These are phyloP conservation scores for Papilio polyxenes DNA, from an alignment of 1,140 invertebrate genomes.

Conservation along the genomic window DNA sequence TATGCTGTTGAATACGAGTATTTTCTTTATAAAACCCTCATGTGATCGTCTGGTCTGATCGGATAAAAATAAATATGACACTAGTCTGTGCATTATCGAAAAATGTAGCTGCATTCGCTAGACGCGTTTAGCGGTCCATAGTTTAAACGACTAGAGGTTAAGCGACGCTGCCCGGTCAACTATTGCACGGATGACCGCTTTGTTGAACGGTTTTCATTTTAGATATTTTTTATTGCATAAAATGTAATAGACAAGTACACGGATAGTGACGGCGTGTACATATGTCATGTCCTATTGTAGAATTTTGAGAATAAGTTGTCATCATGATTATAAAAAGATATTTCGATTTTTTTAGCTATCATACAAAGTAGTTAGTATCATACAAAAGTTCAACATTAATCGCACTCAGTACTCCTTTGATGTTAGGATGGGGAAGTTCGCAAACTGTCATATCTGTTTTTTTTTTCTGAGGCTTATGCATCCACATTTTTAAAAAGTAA, in stretches of 20 bases:
- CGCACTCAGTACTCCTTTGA: too few species aligned
- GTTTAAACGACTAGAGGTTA: slow-evolving; percentile 23
- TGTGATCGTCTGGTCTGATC: slow-evolving; percentile 13
- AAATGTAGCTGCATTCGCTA: slow-evolving; percentile 21
- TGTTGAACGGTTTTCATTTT: neutral
- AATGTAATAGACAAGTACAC: neutral
- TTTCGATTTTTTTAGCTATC: too few species aligned
- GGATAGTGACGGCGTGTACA: neutral
- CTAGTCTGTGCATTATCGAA: neutral
- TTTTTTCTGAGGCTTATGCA: too few species aligned
- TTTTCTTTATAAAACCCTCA: neutral
- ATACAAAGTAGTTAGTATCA: too few species aligned
- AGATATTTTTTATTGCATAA: neutral
- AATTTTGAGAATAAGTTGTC: too few species aligned
- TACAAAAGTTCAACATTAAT: too few species aligned
- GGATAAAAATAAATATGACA: slow-evolving; percentile 20
- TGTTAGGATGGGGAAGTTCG: too few species aligned
- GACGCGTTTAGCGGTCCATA: slow-evolving; percentile 20
- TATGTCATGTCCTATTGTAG: too few species aligned
- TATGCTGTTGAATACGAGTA: neutral
- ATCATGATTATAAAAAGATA: too few species aligned
- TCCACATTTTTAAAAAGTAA: too few species aligned
- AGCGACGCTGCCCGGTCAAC: slow-evolving; percentile 15
- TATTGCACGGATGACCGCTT: slow-evolving; percentile 7
- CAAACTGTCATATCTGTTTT: too few species aligned